Evolutionary conservation across 2,113 vertebrate species (phyloP).

Genomic region (Phasianus colchicus): DNA sequence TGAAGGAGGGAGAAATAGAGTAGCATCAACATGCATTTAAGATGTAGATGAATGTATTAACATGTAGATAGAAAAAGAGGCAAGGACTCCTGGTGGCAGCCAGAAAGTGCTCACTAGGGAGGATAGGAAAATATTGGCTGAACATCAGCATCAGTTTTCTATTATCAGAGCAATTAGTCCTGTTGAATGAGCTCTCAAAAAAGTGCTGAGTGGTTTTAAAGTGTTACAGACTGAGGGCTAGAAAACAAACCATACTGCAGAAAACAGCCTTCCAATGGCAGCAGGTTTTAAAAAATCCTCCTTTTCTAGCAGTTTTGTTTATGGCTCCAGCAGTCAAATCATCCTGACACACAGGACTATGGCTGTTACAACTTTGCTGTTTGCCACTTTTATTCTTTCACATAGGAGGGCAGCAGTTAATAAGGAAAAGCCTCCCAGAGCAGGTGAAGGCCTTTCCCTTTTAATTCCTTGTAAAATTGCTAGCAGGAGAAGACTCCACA

Average conservation of each 20-base stretch:
- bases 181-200: slow-evolving; percentile 42
- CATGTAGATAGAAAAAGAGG: slow-evolving; percentile 11
- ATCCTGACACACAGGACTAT: neutral
- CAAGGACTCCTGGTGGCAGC: slow-evolving; percentile 34
- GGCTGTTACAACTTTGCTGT: neutral
- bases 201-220: slow-evolving; percentile 24
- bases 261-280: neutral
- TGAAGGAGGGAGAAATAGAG: neutral
- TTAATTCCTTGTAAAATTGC: neutral
- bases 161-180: slow-evolving; percentile 54
- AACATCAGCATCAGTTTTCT: slow-evolving; percentile 48
- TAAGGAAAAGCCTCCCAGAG: neutral
- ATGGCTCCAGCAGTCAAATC: neutral
- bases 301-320: neutral
- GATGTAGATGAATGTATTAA: slow-evolving; percentile 7
- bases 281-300: neutral
- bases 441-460: neutral
- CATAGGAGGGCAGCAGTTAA: slow-evolving; percentile 33
- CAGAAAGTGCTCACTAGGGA: slow-evolving; percentile 34
- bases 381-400: slow-evolving; percentile 6
- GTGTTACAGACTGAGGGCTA: neutral
- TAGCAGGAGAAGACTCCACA: neutral
- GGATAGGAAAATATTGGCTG: slow-evolving; percentile 45
- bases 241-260: neutral
- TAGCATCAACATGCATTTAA: slow-evolving; percentile 12